These are phyloP conservation scores for Drosophila repletoides DNA, from an alignment of 1,140 invertebrate genomes.

Conservation along the genomic window DNA sequence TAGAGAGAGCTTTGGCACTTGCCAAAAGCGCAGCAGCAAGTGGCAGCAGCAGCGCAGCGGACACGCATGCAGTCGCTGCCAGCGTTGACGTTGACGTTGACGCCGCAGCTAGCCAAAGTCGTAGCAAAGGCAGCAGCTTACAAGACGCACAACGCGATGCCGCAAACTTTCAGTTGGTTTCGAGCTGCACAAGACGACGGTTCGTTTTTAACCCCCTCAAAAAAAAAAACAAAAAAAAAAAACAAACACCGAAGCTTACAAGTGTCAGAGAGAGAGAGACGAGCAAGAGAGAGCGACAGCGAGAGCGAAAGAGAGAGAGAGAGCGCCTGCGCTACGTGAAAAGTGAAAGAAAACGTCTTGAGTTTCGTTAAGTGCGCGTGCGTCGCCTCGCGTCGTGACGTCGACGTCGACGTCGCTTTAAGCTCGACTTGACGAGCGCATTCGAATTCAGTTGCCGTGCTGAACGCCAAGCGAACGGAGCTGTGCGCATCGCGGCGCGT, in stretches of 20 bases:
- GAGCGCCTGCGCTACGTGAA: conserved; percentile 28
- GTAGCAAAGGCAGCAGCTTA: conserved; percentile 46
- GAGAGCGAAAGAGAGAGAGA: conserved; percentile 13
- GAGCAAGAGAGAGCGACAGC: conserved; percentile 1
- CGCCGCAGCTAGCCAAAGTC: no score
- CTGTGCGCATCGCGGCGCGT: conserved; percentile 38
- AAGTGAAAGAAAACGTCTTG: conserved; percentile 59
- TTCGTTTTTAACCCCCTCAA: conserved; percentile 18
- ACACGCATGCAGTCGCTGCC: conserved; percentile 38
- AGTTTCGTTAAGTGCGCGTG: background rate
- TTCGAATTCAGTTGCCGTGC: conserved; percentile 52
- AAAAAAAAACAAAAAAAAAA: conserved; percentile 4
- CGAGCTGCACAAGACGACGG: conserved; percentile 71
- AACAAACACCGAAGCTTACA: background rate
- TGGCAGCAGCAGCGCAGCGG: conserved; percentile 27
- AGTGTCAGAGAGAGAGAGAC: background rate
- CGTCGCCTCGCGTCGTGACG: background rate
- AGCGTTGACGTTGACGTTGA: conserved; percentile 10
- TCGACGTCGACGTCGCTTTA: conserved; percentile 14
- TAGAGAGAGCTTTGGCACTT: conserved; percentile 55
- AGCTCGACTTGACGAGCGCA: conserved; percentile 26
- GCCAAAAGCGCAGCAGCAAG: conserved; percentile 72
- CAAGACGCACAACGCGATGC: conserved; percentile 61
- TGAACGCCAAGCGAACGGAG: conserved; percentile 57
- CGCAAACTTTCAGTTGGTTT: conserved; percentile 74